Percentiles rank a stretch among this genome's conserved stretches.
These are phyloP conservation scores for Solen grandis DNA, from an alignment of 1,140 invertebrate genomes.

Conservation along the genomic window DNA sequence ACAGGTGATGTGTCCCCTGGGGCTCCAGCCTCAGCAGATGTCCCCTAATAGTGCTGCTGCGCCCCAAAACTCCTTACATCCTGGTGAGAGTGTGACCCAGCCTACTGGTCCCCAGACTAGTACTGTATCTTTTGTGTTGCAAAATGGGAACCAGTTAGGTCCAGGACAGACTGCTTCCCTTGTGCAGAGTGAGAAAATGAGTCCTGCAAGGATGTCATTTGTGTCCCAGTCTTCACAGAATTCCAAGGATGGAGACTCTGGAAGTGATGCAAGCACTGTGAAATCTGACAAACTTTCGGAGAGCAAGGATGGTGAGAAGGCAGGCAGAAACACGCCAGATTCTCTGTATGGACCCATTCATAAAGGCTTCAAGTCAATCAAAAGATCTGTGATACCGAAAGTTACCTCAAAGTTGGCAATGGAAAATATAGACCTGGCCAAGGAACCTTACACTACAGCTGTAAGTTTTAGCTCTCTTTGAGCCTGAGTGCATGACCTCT, in stretches of 20 bases:
- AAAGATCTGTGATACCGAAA: constrained; percentile 72
- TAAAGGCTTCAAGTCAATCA: constrained; percentile 56
- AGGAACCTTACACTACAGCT: constrained; percentile 78
- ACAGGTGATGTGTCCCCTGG: constrained; percentile 66
- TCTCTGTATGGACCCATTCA: constrained; percentile 48
- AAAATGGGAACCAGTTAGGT: constrained; percentile 3
- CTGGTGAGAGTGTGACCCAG: constrained; percentile 5
- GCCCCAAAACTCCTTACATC: neutral
- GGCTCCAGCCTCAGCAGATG: constrained; percentile 50
- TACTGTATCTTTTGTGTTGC: neutral
- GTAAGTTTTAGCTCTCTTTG: constrained; percentile 66
- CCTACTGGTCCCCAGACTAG: constrained; percentile 12
- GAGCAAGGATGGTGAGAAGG: constrained; percentile 1
- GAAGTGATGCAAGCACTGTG: constrained; percentile 47
- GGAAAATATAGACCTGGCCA: constrained; percentile 80
- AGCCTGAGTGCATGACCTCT: too few relatives aligned
- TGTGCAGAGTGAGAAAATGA: neutral
- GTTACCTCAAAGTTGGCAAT: constrained; percentile 77
- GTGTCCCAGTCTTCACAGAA: constrained; percentile 38
- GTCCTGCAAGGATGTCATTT: constrained; percentile 19
- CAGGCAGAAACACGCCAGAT: constrained; percentile 31
- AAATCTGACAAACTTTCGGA: constrained; percentile 45
- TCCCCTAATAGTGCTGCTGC: constrained; percentile 21
- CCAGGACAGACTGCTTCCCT: constrained; percentile 4
- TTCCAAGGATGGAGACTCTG: constrained; percentile 49